Evolutionary conservation across 2,888 invertebrate species (phyloP), one percentile per base, ranked within the genome.

Genomic region (Drosophila kanekoi): DNA sequence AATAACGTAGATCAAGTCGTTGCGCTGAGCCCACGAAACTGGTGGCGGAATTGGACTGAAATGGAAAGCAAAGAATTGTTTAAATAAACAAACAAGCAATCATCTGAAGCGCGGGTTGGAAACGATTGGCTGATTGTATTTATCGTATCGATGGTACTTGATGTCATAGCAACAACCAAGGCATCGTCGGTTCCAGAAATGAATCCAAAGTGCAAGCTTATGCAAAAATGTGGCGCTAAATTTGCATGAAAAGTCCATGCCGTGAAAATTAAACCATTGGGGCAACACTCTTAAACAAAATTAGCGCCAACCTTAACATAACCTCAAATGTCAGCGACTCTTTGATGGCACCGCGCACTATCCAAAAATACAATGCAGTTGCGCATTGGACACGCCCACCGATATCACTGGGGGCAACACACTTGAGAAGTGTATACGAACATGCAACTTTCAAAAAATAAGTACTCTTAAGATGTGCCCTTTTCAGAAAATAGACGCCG

Each of bases 1-100:
- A 79, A 98, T 98, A 85, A 99, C 94, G 91, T 95, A 97, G 74
- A 99, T 93, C 86, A 96, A 93, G 89, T 95, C 95, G 87, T 95
- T 95, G 90, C 97, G 94, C 93, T 99, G 98, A 62, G 98, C 98
- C 99, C 99, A 99, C 93, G 96, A 94, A 83, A 98, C 96, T 74
- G 96, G 95, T 72, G 98, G 98, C 89, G 96, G 96, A 86, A 91
- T 85, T 61, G 89, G 71, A 62, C 91, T 91, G 77, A 14, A 76
- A 78, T 56, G 6, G 11, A 43, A 16, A 49, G 3, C 16, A 44
- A 43, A 14, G 11, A 41, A 45, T 61, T 49, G 14, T 37, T 47
- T 6, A 41, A 47, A 33, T 6, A 62, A 44, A 54, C 53, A 71
- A 56, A 59, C 35, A 76, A 78, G 48, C 32, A 61, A 45, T 10